Evolutionary conservation across 2,113 vertebrate species (phyloP).

Genomic region (Abramis brama): DNA sequence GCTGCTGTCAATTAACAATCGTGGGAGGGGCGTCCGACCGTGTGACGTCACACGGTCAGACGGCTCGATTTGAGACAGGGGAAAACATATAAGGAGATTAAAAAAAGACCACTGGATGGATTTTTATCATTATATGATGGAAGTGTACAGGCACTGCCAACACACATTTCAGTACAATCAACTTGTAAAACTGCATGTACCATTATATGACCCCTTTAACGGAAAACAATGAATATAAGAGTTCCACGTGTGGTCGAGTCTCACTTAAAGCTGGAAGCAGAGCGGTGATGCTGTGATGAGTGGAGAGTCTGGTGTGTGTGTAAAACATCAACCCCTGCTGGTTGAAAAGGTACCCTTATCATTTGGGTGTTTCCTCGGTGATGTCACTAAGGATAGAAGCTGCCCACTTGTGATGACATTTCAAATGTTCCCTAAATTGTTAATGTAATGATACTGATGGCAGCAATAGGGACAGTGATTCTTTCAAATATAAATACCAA

Average conservation of each 20-base stretch:
- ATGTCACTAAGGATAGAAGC: slow-evolving; percentile 13
- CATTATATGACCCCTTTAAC: background rate
- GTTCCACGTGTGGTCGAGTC: slow-evolving; percentile 38
- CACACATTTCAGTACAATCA: too few species aligned
- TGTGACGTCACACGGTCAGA: too few species aligned
- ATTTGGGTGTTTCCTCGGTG: slow-evolving; percentile 30
- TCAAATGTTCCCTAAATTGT: background rate
- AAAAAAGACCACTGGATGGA: too few species aligned
- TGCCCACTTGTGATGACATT: background rate
- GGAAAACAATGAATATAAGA: slow-evolving; percentile 32
- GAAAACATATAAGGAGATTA: too few species aligned
- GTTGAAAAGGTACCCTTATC: background rate
- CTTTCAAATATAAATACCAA: background rate
- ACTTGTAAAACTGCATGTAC: too few species aligned
- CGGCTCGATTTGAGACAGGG: too few species aligned
- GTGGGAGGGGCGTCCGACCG: too few species aligned
- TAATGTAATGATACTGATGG: background rate
- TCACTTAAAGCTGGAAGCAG: slow-evolving; percentile 39
- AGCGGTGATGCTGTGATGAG: slow-evolving; percentile 30
- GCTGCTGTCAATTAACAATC: too few species aligned
- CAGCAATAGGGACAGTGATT: background rate
- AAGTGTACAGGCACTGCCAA: too few species aligned
- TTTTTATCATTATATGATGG: too few species aligned
- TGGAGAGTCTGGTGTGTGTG: background rate
- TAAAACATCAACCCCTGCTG: slow-evolving; percentile 26